A percentile compares a stretch with the other conserved stretches of the same genome.
Conservation (phyloP, 2,797 vertebrate species). For the Valencia hispanica region DNA sequence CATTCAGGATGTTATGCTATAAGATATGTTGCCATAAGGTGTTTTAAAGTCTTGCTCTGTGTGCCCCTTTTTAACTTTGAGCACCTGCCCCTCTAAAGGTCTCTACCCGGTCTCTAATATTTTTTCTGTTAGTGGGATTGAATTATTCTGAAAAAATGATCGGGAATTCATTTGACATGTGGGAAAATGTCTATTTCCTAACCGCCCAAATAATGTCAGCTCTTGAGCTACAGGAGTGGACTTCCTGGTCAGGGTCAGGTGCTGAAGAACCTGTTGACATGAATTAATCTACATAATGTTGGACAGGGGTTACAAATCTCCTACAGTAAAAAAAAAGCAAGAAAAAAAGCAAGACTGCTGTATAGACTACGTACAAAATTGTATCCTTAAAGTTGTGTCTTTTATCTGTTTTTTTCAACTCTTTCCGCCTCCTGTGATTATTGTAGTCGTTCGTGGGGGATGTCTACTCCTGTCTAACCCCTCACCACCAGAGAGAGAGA, state of each 20-base stretch:
- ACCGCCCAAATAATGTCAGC: too few species aligned
- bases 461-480: conserved; percentile 21
- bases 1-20: too few species aligned
- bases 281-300: background rate
- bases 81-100: too few species aligned
- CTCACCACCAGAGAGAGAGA: conserved; percentile 1
- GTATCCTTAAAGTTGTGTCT: background rate
- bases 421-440: background rate
- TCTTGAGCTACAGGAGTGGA: too few species aligned
- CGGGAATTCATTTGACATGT: too few species aligned
- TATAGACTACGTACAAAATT: background rate
- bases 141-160: too few species aligned
- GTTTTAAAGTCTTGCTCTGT: too few species aligned
- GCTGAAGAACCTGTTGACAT: background rate
- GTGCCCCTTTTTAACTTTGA: too few species aligned
- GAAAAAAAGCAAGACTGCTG: background rate
- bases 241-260: background rate
- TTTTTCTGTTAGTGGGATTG: too few species aligned
- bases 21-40: too few species aligned
- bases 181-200: too few species aligned
- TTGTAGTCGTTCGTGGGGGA: background rate
- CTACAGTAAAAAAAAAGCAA: background rate
- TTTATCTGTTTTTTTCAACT: background rate
- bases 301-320: background rate
- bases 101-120: too few species aligned